Evolutionary conservation across 2,888 invertebrate genomes (phyloP), one percentile per base, ranked within the genome.

Genomic region (Bimastos eiseni): DNA sequence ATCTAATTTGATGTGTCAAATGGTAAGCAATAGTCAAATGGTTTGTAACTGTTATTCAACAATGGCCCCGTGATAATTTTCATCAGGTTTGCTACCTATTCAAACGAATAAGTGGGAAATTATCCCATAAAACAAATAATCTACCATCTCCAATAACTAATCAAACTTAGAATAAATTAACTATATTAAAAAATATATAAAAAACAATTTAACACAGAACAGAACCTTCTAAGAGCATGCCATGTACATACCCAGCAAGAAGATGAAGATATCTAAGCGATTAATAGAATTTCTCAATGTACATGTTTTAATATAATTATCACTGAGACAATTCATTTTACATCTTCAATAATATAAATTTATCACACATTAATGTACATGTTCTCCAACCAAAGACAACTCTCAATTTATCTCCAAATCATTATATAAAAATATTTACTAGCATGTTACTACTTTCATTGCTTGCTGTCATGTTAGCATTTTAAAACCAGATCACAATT

Each of bases 401-500:
- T n/a, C n/a, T n/a, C n/a, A n/a, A n/a, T n/a, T n/a, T n/a, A n/a
- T n/a, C n/a, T n/a, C n/a, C n/a, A n/a, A n/a, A n/a, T n/a, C n/a
- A n/a, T n/a, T n/a, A n/a, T n/a, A n/a, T n/a, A n/a, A n/a, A n/a
- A n/a, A n/a, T n/a, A n/a, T n/a, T n/a, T n/a, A n/a, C n/a, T n/a
- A n/a, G n/a, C n/a, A n/a, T n/a, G n/a, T n/a, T n/a, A n/a, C n/a
- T n/a, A n/a, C n/a, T n/a, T n/a, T n/a, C n/a, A n/a, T n/a, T n/a
- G n/a, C n/a, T n/a, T n/a, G n/a, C n/a, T n/a, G n/a, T n/a, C n/a
- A n/a, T n/a, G n/a, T n/a, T n/a, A n/a, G n/a, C n/a, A n/a, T n/a
- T n/a, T n/a, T n/a, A 86, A 19, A 86, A 86, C 86, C 86, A 86
- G 86, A 86, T 11, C 21, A 86, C 37, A 24, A 86, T 86, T 34